Evolutionary conservation across 2,888 invertebrate species (phyloP).

Genomic region (Diaperis boleti): DNA sequence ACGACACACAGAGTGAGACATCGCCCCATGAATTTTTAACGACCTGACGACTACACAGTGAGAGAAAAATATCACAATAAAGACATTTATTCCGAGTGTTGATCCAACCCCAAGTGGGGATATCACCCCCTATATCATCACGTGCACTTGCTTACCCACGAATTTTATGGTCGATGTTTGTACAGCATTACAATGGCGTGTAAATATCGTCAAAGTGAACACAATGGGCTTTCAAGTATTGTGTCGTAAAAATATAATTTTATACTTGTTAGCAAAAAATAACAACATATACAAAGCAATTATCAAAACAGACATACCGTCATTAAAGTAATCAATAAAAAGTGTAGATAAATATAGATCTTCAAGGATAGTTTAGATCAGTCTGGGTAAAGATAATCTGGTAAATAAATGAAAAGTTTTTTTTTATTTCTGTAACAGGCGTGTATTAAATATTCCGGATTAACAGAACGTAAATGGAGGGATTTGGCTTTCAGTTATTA

Average conservation of each 20-base stretch:
- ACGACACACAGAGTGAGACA: not conserved
- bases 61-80: slow-evolving; percentile 17
- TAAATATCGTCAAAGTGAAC: not conserved
- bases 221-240: not conserved
- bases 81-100: slow-evolving; percentile 23
- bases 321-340: no score
- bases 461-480: no score
- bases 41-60: not conserved
- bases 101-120: slow-evolving; percentile 5
- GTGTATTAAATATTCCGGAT: no score
- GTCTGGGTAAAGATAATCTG: no score
- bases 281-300: no score
- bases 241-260: no score
- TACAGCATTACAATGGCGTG: slow-evolving; percentile 8
- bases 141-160: slow-evolving; percentile 20
- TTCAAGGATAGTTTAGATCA: no score
- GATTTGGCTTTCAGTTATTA: no score
- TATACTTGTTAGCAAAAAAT: not conserved
- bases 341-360: no score
- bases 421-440: no score
- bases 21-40: slow-evolving; percentile 16
- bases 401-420: no score
- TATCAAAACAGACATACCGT: no score
- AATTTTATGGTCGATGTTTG: slow-evolving; percentile 23
- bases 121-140: slow-evolving; percentile 18